Evolutionary conservation across 2,888 invertebrate genomes (phyloP).

Genomic region (Ectemnius continuus): DNA sequence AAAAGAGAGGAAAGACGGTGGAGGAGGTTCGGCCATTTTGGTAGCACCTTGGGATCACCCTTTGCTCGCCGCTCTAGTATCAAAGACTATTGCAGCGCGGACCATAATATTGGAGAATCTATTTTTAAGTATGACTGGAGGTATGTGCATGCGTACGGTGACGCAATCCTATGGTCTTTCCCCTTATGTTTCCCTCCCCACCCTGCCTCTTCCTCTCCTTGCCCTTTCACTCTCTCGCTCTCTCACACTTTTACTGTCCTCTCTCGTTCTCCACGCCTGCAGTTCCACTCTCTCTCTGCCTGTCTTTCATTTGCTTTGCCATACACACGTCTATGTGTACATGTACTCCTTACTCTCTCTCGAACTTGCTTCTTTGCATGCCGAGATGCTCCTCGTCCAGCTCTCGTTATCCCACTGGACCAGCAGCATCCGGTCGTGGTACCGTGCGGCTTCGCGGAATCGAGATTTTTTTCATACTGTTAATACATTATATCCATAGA

Average conservation of each 20-base stretch:
- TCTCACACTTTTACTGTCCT: conserved; percentile 23
- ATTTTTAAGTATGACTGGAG: conserved; percentile 76
- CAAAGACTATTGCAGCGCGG: no score
- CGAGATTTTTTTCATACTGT: no score
- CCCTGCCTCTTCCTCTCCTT: conserved; percentile 43
- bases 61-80: no score
- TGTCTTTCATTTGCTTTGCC: conserved; percentile 10
- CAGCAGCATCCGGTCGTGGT: no score
- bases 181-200: conserved; percentile 57
- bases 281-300: not conserved
- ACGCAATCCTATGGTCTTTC: conserved; percentile 75
- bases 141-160: conserved; percentile 69
- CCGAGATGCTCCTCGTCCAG: no score
- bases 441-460: no score
- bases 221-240: conserved; percentile 47
- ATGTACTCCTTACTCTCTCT: not conserved
- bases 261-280: conserved; percentile 17
- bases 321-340: not conserved
- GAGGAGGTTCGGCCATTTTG: no score
- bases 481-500: no score
- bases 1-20: no score
- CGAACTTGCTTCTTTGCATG: conserved; percentile 1
- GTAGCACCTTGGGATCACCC: no score
- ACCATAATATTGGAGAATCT: conserved; percentile 66
- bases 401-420: no score